Evolutionary conservation across 1,140 invertebrate species (phyloP), one percentile per base, ranked within the genome.

Genomic region (Dolichoris vasculosae): DNA sequence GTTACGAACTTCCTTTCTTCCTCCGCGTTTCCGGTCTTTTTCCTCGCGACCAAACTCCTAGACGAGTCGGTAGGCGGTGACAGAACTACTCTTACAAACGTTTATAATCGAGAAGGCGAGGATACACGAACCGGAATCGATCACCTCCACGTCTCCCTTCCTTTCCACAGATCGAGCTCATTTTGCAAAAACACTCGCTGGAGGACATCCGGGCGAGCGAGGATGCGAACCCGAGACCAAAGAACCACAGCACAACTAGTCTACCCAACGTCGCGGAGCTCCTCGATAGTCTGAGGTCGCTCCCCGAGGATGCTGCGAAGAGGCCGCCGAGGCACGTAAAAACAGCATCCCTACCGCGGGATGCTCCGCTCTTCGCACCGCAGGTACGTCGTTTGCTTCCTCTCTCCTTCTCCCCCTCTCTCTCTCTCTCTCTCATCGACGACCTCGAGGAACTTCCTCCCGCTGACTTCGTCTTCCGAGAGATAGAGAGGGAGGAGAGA

Each of bases 231-330:
- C 26, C 87, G 38, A 91, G 91, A 89, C 87, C 89, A 35, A 93
- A 93, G 89, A 93, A 92, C 88, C 89, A 87, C 82, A 93, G 92
- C 79, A 94, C 94, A 23, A 91, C 93, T 86, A 94, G 94, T 46
- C 89, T 95, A 81, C 94, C 94, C 40, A 94, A 94, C 90, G 94
- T 94, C 88, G 92, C 90, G 88, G 93, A 94, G 86, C 90, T 94
- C 51, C 87, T 90, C 55, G 83, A 40, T 77, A 83, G n/a, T 20
- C 48, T n/a, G 69, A 73, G 35, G 83, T 86, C 75, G 38, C 30
- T 85, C 32, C 63, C 85, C 51, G 84, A 67, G 26, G 71, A 64
- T 46, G 51, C 11, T 2, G 81, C 83, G 6, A 80, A 67, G 81
- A 73, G 83, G 75, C 83, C 78, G 11, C 73, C 78, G 63, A 82